Evolutionary conservation across 2,888 invertebrate species (phyloP).

Genomic region (Amiota mariae): DNA sequence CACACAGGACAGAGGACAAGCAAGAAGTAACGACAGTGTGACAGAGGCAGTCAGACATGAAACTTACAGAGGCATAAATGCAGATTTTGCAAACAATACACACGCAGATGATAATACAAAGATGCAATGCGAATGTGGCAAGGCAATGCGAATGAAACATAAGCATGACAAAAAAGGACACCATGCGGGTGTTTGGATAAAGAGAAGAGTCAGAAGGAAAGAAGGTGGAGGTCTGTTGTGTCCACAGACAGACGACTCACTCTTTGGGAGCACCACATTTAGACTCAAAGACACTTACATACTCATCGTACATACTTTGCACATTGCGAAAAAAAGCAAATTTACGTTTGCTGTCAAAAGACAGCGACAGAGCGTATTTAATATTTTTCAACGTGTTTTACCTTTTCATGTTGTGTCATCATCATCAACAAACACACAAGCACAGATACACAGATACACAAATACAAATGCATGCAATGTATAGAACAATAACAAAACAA

Average conservation of each 20-base stretch:
- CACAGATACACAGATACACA: background rate
- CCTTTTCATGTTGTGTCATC: conserved; percentile 72
- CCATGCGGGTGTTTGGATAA: conserved; percentile 29
- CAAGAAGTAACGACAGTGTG: background rate
- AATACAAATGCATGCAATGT: conserved; percentile 17
- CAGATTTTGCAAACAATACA: conserved; percentile 31
- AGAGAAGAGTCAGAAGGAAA: conserved; percentile 19
- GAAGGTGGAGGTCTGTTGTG: background rate
- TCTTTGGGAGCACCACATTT: too few relatives aligned
- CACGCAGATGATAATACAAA: conserved; percentile 23
- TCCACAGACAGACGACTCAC: too few relatives aligned
- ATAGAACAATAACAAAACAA: conserved; percentile 20
- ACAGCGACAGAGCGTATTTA: conserved; percentile 69
- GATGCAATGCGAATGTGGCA: conserved; percentile 33
- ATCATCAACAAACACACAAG: conserved; percentile 54
- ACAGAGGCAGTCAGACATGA: conserved; percentile 10
- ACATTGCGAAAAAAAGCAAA: conserved; percentile 58
- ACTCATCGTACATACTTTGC: background rate
- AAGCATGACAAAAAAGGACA: conserved; percentile 26
- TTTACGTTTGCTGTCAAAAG: conserved; percentile 72
- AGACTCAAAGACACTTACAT: background rate
- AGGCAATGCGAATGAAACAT: conserved; percentile 26
- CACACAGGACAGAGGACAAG: background rate
- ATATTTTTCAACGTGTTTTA: conserved; percentile 71
- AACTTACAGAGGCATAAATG: conserved; percentile 31